Base-by-base conservation (phyloP, 2,113 vertebrate species). In the Oreochromis niloticus region DNA sequence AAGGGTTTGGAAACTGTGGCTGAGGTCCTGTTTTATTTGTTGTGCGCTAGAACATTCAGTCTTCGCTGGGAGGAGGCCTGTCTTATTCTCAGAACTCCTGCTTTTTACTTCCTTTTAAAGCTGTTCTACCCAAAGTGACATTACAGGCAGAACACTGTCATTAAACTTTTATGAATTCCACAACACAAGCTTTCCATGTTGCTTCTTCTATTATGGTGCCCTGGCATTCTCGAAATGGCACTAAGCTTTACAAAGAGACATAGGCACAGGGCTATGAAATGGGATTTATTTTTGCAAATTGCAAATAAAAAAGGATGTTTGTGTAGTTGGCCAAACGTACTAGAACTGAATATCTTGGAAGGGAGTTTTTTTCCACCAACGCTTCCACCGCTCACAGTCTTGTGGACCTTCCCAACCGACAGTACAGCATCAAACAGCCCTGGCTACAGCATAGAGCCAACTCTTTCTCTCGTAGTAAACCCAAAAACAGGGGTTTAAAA, bases 331-430 rank as follows among this genome's bases (percentile, higher is more conserved):
- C 85, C 36, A 71, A 87, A 39, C 54, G 52, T 46, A 85, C 34
- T 82, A 88, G 71, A 82, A 43, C 54, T 75, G 48, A 50, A 82
- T 50, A 90, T 80, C 19, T 84, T 78, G 39, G 86, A 56, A 87
- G 73, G 63, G 55, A 85, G 34, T 57, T 12, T 57, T 41, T 46
- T 61, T 80, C 87, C 68, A 66, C 56, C 56, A 12, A 32, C 16
- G 19, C 73, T 88, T 84, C 91, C 90, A 87, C 84, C 81, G 92
- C 91, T 95, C 93, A 83, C 90, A 91, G 93, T 91, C 87, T 91
- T 95, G 96, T 96, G 96, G 96, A 96, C 92, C 93, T 95, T 95
- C 93, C 54, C 30, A 91, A 89, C 93, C 87, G 81, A 88, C 87
- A 55, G 90, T 90, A 88, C 84, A 93, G 92, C 85, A 95, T 91